Evolutionary conservation across 2,888 invertebrate genomes (phyloP).

Genomic region (Epinotia bilunana): DNA sequence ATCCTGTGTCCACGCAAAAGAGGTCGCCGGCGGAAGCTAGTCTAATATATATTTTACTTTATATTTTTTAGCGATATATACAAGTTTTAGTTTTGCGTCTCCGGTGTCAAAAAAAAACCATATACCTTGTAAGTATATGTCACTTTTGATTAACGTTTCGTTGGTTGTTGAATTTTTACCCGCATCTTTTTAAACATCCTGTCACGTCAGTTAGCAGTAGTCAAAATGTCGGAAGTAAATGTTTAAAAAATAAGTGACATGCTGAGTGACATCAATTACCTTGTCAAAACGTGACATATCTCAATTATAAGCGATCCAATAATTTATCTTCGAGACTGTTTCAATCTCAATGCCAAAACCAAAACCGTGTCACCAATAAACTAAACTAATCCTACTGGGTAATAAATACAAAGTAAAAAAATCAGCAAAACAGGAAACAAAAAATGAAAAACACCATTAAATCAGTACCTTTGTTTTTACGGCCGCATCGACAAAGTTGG

Average conservation of each 20-base stretch:
- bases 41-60: no score
- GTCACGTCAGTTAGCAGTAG: not conserved
- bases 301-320: not conserved
- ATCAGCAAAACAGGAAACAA: constrained; percentile 27
- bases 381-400: not conserved
- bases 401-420: constrained; percentile 3
- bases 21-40: no score
- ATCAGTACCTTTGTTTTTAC: constrained; percentile 42
- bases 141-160: not conserved
- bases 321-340: not conserved
- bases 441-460: constrained; percentile 35
- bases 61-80: no score
- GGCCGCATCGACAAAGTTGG: constrained; percentile 46
- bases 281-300: not conserved
- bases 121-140: no score
- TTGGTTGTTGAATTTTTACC: not conserved
- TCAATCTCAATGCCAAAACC: not conserved
- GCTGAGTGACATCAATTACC: not conserved
- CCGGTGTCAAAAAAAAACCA: no score
- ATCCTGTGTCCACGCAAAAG: no score
- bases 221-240: not conserved
- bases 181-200: not conserved
- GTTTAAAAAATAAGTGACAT: constrained; percentile 2
- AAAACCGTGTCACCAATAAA: no score
- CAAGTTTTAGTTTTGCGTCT: no score